Evolutionary conservation across 2,113 vertebrate genomes (phyloP).

Genomic region (Circaetus cinerascens): DNA sequence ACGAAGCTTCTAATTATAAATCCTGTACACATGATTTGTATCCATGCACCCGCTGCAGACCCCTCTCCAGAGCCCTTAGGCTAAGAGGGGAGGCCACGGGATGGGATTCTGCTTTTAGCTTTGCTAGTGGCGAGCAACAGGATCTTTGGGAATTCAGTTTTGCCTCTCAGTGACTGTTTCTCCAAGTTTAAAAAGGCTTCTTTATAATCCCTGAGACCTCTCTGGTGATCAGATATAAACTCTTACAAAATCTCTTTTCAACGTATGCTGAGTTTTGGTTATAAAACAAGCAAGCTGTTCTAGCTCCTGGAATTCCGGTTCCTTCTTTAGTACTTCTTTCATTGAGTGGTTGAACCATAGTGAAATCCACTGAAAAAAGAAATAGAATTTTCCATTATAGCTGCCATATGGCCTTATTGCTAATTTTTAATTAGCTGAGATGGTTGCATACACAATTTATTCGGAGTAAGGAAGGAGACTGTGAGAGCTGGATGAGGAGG

Average conservation of each 20-base stretch:
- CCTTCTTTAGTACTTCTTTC: background rate
- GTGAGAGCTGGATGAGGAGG: background rate
- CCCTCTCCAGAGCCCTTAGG: background rate
- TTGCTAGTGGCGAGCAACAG: background rate
- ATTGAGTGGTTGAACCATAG: background rate
- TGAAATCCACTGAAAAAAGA: slow-evolving; percentile 8
- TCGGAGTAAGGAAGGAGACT: background rate
- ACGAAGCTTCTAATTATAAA: background rate
- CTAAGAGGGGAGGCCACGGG: background rate
- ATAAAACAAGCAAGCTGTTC: background rate
- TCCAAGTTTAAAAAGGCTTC: background rate
- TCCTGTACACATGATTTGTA: background rate
- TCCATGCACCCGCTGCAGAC: background rate
- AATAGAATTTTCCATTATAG: background rate
- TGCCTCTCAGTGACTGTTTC: background rate
- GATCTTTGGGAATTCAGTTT: background rate
- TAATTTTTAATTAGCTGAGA: background rate
- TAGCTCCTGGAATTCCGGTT: slow-evolving; percentile 2
- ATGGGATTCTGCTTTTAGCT: background rate
- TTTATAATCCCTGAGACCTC: background rate
- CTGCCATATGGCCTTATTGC: background rate
- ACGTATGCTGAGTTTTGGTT: background rate
- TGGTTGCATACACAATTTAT: background rate
- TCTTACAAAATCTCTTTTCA: background rate
- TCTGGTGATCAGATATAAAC: background rate